Base-by-base conservation (phyloP, 2,888 invertebrate genomes). In the Diploptera punctata region DNA sequence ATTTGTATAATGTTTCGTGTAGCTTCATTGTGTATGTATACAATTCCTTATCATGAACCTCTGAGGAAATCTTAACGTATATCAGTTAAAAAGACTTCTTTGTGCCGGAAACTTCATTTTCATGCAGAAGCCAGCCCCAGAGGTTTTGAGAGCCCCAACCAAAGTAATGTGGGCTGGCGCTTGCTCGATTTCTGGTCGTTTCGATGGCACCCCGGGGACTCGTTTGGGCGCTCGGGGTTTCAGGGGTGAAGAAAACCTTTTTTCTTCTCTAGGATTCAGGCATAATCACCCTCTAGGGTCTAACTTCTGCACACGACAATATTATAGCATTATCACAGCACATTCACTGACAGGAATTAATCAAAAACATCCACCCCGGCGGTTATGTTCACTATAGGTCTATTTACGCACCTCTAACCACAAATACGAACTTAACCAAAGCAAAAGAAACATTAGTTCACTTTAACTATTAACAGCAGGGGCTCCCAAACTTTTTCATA, bases 151-250 rank as follows among this genome's bases (percentile, higher is more conserved):
- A 31, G 52, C 24, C 24, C 33, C 33, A 33, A 33, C 33, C 52
- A 52, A 52, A 52, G 52, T 21, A 52, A 52, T 24, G 52, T 24
- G 24, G 52, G 9, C 24, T 57, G 57, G 3, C 2, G 57, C 26
- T 21, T 31, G 26, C 29, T 57, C 57, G 57, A 57, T 57, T 31
- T 57, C 57, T 57, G 57, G 57, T 57, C 57, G 21, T 21, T 29
- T 57, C n/a, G 5, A 65, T 44, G n/a, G 24, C 29, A 29, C 65
- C 65, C 65, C 7, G 7, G 65, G 65, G 65, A 65, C 65, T 65
- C 65, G 65, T 65, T 47, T 43, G 33, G 33, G 10, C 33, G 33
- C 10, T 5, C 33, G 10, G 33, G 57, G 57, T 57, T 57, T 9
- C 26, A 29, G 57, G 31, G 57, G 26, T 26, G 29, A 57, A 29